Evolutionary conservation across 2,113 vertebrate species (phyloP).

Genomic region (Leucopsar rothschildi): DNA sequence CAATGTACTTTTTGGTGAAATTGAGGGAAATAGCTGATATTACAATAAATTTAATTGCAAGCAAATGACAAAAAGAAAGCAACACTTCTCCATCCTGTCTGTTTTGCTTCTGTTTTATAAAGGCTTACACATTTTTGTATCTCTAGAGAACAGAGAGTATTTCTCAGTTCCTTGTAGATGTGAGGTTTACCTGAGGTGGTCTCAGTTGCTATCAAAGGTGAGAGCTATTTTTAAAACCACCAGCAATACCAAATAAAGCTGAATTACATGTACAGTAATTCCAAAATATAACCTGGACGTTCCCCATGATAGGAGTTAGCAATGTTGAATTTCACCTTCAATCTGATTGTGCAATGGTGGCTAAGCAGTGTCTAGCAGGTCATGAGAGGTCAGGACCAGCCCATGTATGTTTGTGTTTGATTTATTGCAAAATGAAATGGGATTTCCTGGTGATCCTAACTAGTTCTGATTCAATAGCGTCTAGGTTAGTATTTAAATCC

Average conservation of each 20-base stretch:
- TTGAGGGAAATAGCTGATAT: not conserved
- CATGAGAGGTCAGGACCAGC: accelerated
- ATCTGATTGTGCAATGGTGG: not conserved
- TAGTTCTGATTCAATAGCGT: not conserved
- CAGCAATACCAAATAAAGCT: not conserved
- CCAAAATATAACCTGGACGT: not conserved
- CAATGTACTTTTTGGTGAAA: not conserved
- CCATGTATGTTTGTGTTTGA: not conserved
- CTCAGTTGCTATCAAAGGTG: not conserved
- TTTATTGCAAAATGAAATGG: not conserved
- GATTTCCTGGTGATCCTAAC: not conserved
- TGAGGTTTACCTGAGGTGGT: not conserved
- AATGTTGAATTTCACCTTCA: not conserved
- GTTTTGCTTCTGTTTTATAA: not conserved
- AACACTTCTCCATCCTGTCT: not conserved
- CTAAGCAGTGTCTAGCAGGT: not conserved
- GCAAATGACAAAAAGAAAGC: not conserved
- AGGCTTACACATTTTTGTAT: not conserved
- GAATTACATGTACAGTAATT: not conserved
- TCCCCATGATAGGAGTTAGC: accelerated
- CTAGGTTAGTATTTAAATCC: not conserved
- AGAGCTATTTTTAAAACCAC: not conserved
- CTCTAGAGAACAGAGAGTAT: not conserved
- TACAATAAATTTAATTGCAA: not conserved
- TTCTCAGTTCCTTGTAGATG: not conserved